Evolutionary conservation across 2,797 vertebrate genomes (phyloP).

Genomic region (Helostoma temminkii): DNA sequence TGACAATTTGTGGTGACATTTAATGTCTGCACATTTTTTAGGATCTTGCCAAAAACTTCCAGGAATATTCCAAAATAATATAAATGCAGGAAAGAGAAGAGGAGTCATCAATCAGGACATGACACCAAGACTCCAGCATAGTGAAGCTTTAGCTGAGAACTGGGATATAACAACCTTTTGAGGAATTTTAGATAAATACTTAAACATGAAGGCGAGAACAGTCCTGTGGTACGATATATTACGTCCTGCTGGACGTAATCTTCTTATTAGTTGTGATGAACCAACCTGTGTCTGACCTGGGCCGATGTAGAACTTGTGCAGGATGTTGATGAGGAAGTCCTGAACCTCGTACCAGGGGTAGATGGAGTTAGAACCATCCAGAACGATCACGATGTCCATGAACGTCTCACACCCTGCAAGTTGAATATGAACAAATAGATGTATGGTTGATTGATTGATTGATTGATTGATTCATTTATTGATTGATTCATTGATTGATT

Average conservation of each 20-base stretch:
- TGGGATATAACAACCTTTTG: too few relatives aligned
- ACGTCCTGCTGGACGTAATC: neutral
- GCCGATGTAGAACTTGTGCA: constrained; percentile 95
- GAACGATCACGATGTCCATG: constrained; percentile 96
- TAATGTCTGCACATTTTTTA: neutral
- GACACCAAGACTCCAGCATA: neutral
- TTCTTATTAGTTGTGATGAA: neutral
- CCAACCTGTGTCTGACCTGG: constrained; percentile 95
- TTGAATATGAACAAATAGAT: neutral
- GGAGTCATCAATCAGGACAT: neutral
- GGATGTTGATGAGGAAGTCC: constrained; percentile 95
- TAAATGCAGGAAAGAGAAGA: neutral
- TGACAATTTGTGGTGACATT: neutral
- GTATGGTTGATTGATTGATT: neutral
- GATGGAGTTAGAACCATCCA: constrained; percentile 98
- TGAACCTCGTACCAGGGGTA: constrained; percentile 98
- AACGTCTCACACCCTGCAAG: constrained; percentile 93
- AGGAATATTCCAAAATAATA: neutral
- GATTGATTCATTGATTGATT: too few relatives aligned
- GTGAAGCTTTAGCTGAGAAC: too few relatives aligned
- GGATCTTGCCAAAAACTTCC: neutral
- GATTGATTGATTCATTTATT: too few relatives aligned
- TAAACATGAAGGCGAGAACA: too few relatives aligned
- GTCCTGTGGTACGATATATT: too few relatives aligned
- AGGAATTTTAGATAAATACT: too few relatives aligned